phyloP scores from a whole-genome alignment of 2,113 vertebrate genomes.

The Dromiciops gliroides region DNA sequence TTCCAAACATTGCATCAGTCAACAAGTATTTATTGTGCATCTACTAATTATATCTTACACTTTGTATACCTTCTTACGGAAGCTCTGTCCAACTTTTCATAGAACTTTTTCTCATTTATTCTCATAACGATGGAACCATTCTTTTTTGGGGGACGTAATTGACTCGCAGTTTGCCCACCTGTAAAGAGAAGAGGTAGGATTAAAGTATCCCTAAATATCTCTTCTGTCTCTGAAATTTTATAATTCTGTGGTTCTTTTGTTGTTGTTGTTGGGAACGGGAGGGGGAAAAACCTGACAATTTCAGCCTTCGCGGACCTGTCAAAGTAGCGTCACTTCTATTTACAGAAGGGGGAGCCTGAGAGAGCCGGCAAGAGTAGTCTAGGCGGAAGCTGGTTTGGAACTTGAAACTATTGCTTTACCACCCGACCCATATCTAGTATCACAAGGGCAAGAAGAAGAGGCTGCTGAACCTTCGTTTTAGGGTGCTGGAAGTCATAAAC shows the following conservation, averaged over 20 bases:
- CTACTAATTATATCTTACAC: background rate
- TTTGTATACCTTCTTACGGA: background rate
- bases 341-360: background rate
- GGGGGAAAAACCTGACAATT: background rate
- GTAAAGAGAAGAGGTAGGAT: background rate
- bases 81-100: background rate
- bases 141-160: background rate
- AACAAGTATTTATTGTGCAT: background rate
- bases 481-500: constrained; percentile 14
- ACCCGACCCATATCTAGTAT: background rate
- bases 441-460: background rate
- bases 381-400: background rate
- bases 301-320: background rate
- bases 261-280: no score
- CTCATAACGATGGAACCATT: background rate
- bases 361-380: background rate
- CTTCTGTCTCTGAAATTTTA: background rate
- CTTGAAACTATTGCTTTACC: background rate
- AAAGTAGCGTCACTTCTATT: background rate
- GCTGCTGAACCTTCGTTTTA: background rate
- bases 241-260: background rate
- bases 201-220: background rate
- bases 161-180: background rate
- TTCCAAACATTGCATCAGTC: constrained; percentile 3
- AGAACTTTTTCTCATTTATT: background rate